These are phyloP conservation scores for Aptenodytes forsteri DNA, from an alignment of 2,113 vertebrate genomes.

Conservation along the genomic window DNA sequence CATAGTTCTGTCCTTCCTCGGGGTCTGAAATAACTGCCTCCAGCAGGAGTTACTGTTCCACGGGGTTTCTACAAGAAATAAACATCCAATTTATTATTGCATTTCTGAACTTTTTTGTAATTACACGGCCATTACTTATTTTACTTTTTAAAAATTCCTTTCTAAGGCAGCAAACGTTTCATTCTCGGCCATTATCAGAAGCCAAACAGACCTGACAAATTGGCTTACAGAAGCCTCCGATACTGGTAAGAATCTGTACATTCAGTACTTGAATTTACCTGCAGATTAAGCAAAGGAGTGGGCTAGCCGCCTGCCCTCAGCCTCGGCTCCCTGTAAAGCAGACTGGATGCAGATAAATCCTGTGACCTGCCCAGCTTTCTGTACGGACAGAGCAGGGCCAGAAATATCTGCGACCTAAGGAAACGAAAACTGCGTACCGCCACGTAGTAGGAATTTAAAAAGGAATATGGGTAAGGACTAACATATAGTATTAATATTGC, in stretches of 20 bases:
- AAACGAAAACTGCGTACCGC: rapidly evolving
- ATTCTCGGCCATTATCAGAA: neutral
- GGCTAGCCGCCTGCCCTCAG: neutral
- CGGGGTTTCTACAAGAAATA: neutral
- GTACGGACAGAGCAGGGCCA: neutral
- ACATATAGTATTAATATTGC: rapidly evolving
- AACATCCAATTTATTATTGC: neutral
- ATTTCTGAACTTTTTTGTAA: neutral
- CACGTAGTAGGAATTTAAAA: neutral
- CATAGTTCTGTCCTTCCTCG: neutral
- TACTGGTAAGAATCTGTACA: neutral
- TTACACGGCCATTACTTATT: neutral
- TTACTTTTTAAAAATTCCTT: neutral
- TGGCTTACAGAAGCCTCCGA: neutral
- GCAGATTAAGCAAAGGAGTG: neutral
- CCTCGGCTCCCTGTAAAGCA: neutral
- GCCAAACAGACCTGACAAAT: neutral
- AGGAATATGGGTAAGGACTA: neutral
- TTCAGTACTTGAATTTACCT: neutral
- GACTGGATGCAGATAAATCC: neutral
- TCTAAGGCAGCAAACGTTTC: neutral
- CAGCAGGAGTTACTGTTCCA: neutral
- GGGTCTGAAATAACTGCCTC: neutral
- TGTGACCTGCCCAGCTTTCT: neutral
- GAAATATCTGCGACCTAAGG: neutral